Evolutionary conservation across 2,113 vertebrate genomes (phyloP).

Genomic region (Ceyx melanurus): DNA sequence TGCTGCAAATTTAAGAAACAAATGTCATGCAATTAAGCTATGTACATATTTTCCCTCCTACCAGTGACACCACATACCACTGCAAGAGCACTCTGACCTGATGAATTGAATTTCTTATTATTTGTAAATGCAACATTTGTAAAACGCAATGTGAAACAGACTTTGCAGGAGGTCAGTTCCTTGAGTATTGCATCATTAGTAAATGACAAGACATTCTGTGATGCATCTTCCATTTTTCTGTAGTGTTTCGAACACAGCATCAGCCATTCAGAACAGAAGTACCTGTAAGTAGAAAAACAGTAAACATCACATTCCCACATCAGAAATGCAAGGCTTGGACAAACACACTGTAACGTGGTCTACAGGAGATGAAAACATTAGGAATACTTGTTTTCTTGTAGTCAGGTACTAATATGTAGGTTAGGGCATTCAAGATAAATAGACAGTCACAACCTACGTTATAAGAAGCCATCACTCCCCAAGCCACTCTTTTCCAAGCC

Average conservation of each 20-base stretch:
- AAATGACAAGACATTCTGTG: conserved; percentile 25
- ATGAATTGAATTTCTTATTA: neutral
- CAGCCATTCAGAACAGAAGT: conserved; percentile 15
- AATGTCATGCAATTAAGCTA: conserved; percentile 34
- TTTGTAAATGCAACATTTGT: conserved; percentile 23
- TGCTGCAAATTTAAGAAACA: conserved; percentile 17
- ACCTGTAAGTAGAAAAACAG: conserved; percentile 52
- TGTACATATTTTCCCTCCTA: neutral
- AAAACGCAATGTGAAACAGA: conserved; percentile 29
- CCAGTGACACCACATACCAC: neutral
- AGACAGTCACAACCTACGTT: neutral
- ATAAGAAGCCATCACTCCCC: neutral
- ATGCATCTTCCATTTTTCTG: conserved; percentile 40
- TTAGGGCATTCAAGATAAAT: neutral
- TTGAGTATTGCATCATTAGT: conserved; percentile 9
- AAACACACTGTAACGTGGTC: neutral
- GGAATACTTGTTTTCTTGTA: neutral
- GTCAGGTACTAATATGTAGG: neutral
- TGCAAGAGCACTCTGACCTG: conserved; percentile 23
- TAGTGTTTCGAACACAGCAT: conserved; percentile 3
- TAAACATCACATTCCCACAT: neutral
- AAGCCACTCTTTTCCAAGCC: neutral
- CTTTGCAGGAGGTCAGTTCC: conserved; percentile 45
- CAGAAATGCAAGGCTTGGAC: neutral
- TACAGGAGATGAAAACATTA: neutral